Evolutionary conservation across 2,113 vertebrate species (phyloP), one percentile per base, ranked within the genome.

Genomic region (Centrocercus urophasianus): DNA sequence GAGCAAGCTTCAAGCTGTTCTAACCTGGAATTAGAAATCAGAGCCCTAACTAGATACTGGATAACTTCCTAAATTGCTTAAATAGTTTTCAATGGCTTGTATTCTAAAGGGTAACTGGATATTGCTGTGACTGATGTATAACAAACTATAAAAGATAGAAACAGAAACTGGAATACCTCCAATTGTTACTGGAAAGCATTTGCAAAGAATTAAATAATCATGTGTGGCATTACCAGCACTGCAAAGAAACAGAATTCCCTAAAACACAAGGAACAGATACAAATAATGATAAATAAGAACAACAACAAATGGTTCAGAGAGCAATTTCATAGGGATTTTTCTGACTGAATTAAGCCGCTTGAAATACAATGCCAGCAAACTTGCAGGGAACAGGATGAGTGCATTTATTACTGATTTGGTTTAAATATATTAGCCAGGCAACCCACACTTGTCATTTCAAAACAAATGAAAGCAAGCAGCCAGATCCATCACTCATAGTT

Each of bases 391-490:
- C 34, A 66, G 82, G 61, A 38, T 77, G 80, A 88, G 21, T 70
- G 70, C 43, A 72, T 85, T 91, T 75, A 95, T 81, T 61, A 69
- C 11, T 8, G 63, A 77, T 95, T 92, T 96, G 74, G 67, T 61
- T 92, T 71, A 93, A 71, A 90, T 92, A 91, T 15, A 73, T 69
- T 82, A 95, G 85, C 21, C 54, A 86, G 72, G 16, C 67, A 83
- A 45, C 8, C 69, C 43, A 83, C 21, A n/a, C 47, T 79, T 90
- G 45, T n/a, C 83, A 65, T 81, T 95, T 93, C 82, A 92, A 96
- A 96, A 93, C 92, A 96, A 96, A 95, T 66, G 52, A 69, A 57
- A 65, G 40, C 13, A 22, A 59, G 63, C 66, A 94, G 63, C 22
- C 84, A 88, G 74, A 40, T 50, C 71, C 74, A 83, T 82, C 86